These are phyloP conservation scores for Heteronetta atricapilla DNA, from an alignment of 2,113 vertebrate species.

Conservation along the genomic window DNA sequence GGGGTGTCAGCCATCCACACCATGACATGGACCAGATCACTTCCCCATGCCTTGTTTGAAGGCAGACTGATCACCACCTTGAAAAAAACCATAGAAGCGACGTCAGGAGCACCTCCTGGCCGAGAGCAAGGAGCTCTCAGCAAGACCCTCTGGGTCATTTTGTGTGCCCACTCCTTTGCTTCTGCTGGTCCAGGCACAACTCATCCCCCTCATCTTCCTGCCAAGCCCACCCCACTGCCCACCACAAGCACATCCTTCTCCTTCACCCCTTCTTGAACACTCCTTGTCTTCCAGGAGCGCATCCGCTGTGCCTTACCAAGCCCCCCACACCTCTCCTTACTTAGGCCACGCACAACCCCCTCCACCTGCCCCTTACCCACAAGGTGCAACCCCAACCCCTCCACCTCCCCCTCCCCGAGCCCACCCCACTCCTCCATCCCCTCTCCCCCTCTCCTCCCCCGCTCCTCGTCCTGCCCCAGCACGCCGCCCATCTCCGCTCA, in stretches of 20 bases:
- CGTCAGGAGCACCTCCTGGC: not conserved
- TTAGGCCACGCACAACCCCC: not conserved
- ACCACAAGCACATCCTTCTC: fast-evolving
- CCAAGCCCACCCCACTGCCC: too few species aligned
- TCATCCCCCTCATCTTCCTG: too few species aligned
- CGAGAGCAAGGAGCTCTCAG: not conserved
- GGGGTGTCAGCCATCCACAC: too few species aligned
- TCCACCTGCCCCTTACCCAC: not conserved
- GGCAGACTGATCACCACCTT: not conserved
- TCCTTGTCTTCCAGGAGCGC: not conserved
- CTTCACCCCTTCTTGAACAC: not conserved
- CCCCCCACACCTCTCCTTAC: not conserved
- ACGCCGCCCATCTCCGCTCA: not conserved
- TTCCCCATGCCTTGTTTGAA: fast-evolving
- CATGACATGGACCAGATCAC: not conserved
- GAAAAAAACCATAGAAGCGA: not conserved
- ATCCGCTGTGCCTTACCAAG: too few species aligned
- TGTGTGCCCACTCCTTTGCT: not conserved
- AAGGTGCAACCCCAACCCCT: not conserved
- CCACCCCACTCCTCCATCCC: not conserved
- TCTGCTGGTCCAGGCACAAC: not conserved
- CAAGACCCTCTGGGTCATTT: not conserved
- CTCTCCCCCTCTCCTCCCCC: not conserved
- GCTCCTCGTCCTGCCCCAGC: not conserved
- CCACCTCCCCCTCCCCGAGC: not conserved